These are phyloP conservation scores for Saccostrea glomerata DNA, from an alignment of 1,140 invertebrate genomes.

Conservation along the genomic window DNA sequence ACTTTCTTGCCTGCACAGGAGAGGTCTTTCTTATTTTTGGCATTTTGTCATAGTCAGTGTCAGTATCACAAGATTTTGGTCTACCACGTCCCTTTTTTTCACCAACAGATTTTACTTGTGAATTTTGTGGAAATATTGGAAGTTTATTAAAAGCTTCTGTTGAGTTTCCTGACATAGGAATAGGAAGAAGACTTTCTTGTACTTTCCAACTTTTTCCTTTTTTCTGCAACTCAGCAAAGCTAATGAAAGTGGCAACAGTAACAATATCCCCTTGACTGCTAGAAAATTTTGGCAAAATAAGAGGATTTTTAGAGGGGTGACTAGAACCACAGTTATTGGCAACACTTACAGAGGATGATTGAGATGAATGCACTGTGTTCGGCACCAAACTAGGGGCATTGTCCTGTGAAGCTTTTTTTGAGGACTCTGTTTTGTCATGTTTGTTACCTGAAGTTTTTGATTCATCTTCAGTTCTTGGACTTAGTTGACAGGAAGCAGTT, in stretches of 20 bases:
- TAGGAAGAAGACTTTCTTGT: constrained; percentile 19
- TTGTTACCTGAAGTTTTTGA: not conserved
- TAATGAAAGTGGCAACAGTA: not conserved
- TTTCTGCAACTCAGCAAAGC: constrained; percentile 17
- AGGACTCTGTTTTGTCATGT: not conserved
- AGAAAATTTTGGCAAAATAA: not conserved
- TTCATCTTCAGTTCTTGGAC: not conserved
- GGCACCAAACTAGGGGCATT: not conserved
- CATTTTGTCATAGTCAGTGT: not conserved
- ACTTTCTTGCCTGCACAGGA: not conserved
- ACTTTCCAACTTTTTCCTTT: constrained; percentile 16
- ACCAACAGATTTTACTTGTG: not conserved
- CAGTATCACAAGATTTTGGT: not conserved
- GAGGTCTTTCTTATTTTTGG: not conserved
- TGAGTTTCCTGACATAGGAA: constrained; percentile 3
- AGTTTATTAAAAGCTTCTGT: constrained; percentile 19
- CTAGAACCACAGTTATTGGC: not conserved
- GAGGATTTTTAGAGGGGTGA: not conserved
- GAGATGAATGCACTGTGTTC: not conserved
- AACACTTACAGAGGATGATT: not conserved
- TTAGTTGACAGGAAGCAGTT: not conserved
- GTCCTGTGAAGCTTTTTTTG: not conserved
- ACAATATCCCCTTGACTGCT: not conserved
- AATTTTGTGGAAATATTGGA: constrained; percentile 28
- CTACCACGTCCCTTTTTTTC: constrained; percentile 7